These are phyloP conservation scores for Zonotrichia albicollis DNA, from an alignment of 2,797 vertebrate genomes.

Conservation along the genomic window DNA sequence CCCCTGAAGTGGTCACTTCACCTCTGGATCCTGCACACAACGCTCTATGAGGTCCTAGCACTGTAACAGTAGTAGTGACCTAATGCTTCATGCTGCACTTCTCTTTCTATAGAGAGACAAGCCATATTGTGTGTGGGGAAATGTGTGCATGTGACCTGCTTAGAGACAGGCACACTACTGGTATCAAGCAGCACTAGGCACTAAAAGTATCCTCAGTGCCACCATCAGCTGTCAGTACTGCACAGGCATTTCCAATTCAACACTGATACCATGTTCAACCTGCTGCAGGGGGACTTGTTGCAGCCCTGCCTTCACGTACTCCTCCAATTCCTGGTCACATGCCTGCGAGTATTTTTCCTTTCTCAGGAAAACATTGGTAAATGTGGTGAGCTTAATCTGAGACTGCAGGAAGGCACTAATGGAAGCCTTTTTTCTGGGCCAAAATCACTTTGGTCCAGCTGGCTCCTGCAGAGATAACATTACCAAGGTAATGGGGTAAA, in stretches of 20 bases:
- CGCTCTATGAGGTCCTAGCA: neutral
- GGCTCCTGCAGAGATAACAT: neutral
- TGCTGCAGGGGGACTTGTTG: neutral
- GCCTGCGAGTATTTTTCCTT: neutral
- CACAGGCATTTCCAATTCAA: neutral
- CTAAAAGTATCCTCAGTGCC: neutral
- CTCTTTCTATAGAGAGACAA: neutral
- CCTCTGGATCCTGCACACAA: neutral
- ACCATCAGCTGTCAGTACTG: neutral
- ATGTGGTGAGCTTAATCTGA: neutral
- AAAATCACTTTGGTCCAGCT: neutral
- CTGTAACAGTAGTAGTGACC: neutral
- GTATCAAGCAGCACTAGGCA: neutral
- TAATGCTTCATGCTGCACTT: neutral
- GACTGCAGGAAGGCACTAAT: neutral
- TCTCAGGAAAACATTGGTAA: neutral
- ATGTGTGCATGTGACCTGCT: neutral
- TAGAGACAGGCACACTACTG: neutral
- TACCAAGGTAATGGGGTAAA: neutral
- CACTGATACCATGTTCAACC: neutral
- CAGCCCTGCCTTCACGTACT: neutral
- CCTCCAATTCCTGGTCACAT: neutral
- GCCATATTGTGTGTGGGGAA: rapidly evolving
- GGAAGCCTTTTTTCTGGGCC: neutral
- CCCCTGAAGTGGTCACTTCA: neutral